A percentile compares a stretch with the other conserved stretches of the same genome.
phyloP scores from a whole-genome alignment of 1,140 invertebrate genomes.

The Trichogramma pretiosum region DNA sequence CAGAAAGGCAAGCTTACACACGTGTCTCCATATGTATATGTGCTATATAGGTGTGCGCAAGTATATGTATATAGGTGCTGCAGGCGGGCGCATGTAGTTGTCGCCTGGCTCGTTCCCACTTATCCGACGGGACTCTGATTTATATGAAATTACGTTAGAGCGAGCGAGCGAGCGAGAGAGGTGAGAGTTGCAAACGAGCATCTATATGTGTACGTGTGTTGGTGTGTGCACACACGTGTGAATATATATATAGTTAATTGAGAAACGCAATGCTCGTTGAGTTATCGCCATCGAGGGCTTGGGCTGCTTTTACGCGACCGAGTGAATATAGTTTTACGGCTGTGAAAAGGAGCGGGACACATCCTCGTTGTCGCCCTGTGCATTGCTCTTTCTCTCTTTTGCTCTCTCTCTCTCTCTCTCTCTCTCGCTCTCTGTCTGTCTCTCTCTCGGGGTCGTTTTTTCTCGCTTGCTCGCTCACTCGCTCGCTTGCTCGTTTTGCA shows the following conservation, averaged over 20 bases:
- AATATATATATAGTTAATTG: conserved; percentile 45
- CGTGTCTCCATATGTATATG: too few species aligned
- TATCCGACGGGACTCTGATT: conserved; percentile 36
- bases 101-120: too few species aligned
- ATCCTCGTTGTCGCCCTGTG: conserved; percentile 13
- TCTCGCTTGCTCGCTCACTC: conserved; percentile 19
- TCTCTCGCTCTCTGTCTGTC: conserved; percentile 14
- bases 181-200: too few species aligned
- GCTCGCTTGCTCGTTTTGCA: background rate
- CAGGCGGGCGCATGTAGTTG: too few species aligned
- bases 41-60: too few species aligned
- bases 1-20: too few species aligned
- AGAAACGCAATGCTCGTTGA: conserved; percentile 39
- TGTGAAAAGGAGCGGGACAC: conserved; percentile 12
- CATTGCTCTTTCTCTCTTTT: background rate
- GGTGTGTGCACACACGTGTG: too few species aligned
- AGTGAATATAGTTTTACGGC: conserved; percentile 36
- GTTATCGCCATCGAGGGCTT: conserved; percentile 32
- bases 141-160: conserved; percentile 40
- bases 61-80: conserved; percentile 5
- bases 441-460: too few species aligned
- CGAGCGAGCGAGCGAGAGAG: too few species aligned
- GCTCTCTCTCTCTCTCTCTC: conserved; percentile 1
- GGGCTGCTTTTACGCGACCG: conserved; percentile 11
- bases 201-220: too few species aligned